These are phyloP conservation scores for Ellobium chinense DNA, from an alignment of 2,888 invertebrate genomes.

Conservation along the genomic window DNA sequence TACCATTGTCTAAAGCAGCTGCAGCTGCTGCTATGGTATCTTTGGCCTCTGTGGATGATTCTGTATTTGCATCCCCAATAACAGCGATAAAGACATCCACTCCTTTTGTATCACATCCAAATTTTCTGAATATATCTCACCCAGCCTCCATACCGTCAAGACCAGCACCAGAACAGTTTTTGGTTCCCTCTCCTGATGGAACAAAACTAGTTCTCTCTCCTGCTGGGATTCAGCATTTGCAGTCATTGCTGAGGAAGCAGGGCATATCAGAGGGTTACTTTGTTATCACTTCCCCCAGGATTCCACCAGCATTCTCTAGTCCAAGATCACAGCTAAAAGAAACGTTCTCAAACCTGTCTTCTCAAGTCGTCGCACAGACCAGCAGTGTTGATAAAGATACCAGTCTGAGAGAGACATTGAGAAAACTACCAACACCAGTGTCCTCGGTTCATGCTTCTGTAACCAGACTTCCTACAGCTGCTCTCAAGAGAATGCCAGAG, in stretches of 20 bases:
- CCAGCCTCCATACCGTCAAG: background rate
- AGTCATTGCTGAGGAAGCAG: slow-evolving; percentile 28
- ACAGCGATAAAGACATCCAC: background rate
- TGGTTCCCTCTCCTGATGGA: slow-evolving; percentile 17
- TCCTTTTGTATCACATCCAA: background rate
- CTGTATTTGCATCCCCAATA: background rate
- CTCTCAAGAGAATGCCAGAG: background rate
- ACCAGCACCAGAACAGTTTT: slow-evolving; percentile 6
- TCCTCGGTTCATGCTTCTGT: background rate
- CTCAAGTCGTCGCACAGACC: background rate
- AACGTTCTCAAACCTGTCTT: background rate
- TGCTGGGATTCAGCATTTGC: slow-evolving; percentile 40
- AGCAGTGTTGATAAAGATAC: background rate
- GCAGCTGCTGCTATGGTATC: slow-evolving; percentile 42
- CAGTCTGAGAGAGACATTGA: background rate
- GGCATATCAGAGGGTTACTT: slow-evolving; percentile 44
- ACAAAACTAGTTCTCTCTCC: slow-evolving; percentile 37
- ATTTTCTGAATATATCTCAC: background rate
- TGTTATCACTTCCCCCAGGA: slow-evolving; percentile 38
- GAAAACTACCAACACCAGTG: background rate
- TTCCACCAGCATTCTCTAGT: background rate
- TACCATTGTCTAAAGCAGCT: slow-evolving; percentile 29
- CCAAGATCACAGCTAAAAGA: background rate
- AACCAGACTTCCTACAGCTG: background rate
- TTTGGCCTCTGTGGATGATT: background rate